Evolutionary conservation across 2,797 vertebrate species (phyloP), one percentile per base, ranked within the genome.

Genomic region (Danio kyathit): DNA sequence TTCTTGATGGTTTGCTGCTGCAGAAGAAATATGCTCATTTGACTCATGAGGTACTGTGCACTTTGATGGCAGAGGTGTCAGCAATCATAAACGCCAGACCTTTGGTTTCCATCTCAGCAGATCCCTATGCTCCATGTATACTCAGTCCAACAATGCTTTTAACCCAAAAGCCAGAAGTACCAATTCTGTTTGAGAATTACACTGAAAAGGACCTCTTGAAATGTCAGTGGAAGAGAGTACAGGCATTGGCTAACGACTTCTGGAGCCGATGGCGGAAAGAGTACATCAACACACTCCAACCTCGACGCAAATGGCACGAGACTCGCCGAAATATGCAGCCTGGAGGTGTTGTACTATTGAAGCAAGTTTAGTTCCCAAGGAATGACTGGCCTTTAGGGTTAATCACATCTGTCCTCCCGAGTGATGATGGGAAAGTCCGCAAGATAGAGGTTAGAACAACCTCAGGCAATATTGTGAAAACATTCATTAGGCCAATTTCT

Each of bases 291-390:
- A 46, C 38, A n/a, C n/a, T n/a, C n/a, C n/a, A n/a, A n/a, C n/a
- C n/a, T n/a, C n/a, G n/a, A 78, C 66, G 56, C 61, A 83, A 81
- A 41, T 83, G 84, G 78, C 38, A 48, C 6, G 56, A 7, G 13
- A 10, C 16, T 16, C n/a, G 11, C 1, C 51, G 17, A 44, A 72
- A 82, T 12, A 40, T 83, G 14, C 54, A 74, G 3, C 0, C 16
- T 29, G 77, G 78, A n/a, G 81, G 83, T 17, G 16, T 83, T 69
- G 81, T 83, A 40, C 43, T 85, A 3, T n/a, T 85, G 4, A 80
- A 85, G 17, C 40, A 85, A 21, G 67, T 10, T 14, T 66, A 82
- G 17, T 11, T 14, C 0, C 59, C 43, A 17, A 38, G 44, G 5
- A 82, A 80, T 12, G 17, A 85, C 12, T 82, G 72, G 76, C 80